These are phyloP conservation scores for Hypselothyrea guttata DNA, from an alignment of 2,888 invertebrate species.

Conservation along the genomic window DNA sequence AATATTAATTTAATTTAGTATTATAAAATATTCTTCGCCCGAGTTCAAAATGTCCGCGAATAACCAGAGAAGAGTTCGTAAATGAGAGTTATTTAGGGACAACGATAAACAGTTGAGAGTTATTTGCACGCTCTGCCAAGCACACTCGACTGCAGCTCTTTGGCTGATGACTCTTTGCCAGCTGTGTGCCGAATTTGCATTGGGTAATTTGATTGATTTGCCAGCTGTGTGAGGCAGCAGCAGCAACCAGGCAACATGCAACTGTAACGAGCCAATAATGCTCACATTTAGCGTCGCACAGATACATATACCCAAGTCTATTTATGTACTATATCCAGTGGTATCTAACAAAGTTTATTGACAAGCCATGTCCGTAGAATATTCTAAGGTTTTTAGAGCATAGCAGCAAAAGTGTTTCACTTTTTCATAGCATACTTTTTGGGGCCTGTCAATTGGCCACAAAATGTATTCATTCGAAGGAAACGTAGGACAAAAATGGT, in stretches of 20 bases:
- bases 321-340: not conserved
- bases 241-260: conserved; percentile 49
- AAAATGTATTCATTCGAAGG: conserved; percentile 45
- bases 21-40: too few species aligned
- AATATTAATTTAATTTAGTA: too few species aligned
- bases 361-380: too few species aligned
- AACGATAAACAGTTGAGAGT: too few species aligned
- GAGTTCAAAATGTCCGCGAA: too few species aligned
- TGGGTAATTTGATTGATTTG: conserved; percentile 74
- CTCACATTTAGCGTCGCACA: conserved; percentile 62
- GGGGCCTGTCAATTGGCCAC: conserved; percentile 35
- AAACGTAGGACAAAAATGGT: conserved; percentile 26
- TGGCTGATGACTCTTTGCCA: not conserved
- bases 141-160: too few species aligned
- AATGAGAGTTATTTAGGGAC: too few species aligned
- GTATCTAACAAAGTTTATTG: not conserved
- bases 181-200: conserved; percentile 37
- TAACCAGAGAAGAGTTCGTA: too few species aligned
- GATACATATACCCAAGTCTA: conserved; percentile 4
- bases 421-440: conserved; percentile 26
- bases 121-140: too few species aligned
- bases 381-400: too few species aligned
- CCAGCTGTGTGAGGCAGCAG: conserved; percentile 33
- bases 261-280: conserved; percentile 75
- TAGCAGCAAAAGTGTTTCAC: too few species aligned